These are phyloP conservation scores for Callionymus lyra DNA, from an alignment of 2,113 vertebrate species.

Conservation along the genomic window DNA sequence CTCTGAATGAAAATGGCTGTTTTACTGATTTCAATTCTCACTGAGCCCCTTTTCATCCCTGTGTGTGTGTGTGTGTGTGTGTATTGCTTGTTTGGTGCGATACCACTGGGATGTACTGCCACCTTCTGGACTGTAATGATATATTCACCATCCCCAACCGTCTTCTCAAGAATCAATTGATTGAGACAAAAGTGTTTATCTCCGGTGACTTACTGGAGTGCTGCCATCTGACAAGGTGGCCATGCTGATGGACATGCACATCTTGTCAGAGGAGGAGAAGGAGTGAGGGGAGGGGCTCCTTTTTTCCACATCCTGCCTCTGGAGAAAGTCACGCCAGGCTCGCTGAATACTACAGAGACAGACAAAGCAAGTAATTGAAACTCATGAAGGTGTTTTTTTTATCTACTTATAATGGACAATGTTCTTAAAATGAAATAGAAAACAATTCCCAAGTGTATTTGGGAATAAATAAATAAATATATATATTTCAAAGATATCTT, in stretches of 20 bases:
- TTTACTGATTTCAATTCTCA: constrained; percentile 14
- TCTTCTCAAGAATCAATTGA: not conserved
- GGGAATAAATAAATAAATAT: too few species aligned
- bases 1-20: constrained; percentile 34
- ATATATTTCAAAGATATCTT: too few species aligned
- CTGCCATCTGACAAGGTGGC: constrained; percentile 86
- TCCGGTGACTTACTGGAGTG: constrained; percentile 79
- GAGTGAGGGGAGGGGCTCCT: constrained; percentile 79
- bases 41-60: not conserved
- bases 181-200: not conserved
- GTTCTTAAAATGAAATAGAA: too few species aligned
- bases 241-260: constrained; percentile 93
- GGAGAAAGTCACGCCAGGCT: constrained; percentile 80
- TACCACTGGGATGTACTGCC: constrained; percentile 19
- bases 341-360: constrained; percentile 75
- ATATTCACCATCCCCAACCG: not conserved
- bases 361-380: not conserved
- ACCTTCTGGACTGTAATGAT: constrained; percentile 31
- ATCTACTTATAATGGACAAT: too few species aligned
- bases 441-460: too few species aligned
- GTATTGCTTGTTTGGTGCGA: constrained; percentile 7
- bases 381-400: not conserved
- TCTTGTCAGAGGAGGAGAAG: constrained; percentile 79
- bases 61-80: constrained; percentile 2
- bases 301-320: constrained; percentile 78